Evolutionary conservation across 2,888 invertebrate species (phyloP), one percentile per base, ranked within the genome.

Genomic region (Dione juno): DNA sequence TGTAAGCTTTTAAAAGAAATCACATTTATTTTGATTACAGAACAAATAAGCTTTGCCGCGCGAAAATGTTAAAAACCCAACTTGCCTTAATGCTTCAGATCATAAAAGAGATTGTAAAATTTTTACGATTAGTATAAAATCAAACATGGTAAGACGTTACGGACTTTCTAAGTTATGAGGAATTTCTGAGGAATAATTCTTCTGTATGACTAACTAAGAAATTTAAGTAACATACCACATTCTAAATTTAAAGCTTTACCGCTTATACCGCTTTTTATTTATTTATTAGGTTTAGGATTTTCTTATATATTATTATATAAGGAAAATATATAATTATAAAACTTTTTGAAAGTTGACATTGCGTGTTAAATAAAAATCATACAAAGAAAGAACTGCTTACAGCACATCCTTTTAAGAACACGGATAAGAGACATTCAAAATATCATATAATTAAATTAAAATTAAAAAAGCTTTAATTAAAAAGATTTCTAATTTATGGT

Each of bases 1-100:
- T 50, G 1, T 50, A 50, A 19, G 11, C 19, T 50, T 11, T 50
- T 19, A 16, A 21, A 50, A 16, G 35, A 74, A 75, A 73, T 71
- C 73, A 73, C 66, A 68, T 69, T 70, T 73, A 80, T 80, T 77
- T 79, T 74, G 71, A 74, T 77, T 72, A 74, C 75, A 50, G 59
- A 53, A 70, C 50, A 58, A 58, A 57, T 19, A 64, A 64, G 19
- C 53, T 14, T 45, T 37, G 21, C 19, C 35, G 43, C 35, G 63
- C 37, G 37, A 63, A 68, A 54, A 37, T 37, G 43, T 53, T 53
- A 37, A 45, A 54, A 45, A 13, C 16, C 28, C n/a, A 7, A n/a
- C n/a, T n/a, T 43, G 9, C 16, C 45, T 50, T 41, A 28, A 48
- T 65, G 65, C 48, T 37, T 40, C 10, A 67, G 37, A 61, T n/a